Base-by-base conservation (phyloP, 2,888 invertebrate genomes). In the Desoria tigrina region DNA sequence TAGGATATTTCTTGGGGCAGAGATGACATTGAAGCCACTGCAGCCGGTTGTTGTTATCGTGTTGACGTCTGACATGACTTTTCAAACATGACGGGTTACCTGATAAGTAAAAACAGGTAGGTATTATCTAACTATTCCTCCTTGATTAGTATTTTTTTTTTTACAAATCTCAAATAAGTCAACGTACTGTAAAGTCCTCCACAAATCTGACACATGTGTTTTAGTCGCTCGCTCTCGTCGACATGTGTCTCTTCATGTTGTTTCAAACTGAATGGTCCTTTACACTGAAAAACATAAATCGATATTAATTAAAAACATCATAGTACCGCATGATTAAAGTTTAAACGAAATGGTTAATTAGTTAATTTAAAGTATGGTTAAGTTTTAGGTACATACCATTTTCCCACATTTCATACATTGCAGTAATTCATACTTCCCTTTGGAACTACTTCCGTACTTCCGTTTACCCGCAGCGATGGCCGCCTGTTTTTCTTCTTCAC, bases 121-220 rank as follows among this genome's bases (percentile, higher is more conserved):
- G 16, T 26, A 24, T 9, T 49, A n/a, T n/a, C n/a, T n/a, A n/a
- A n/a, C n/a, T n/a, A n/a, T n/a, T n/a, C n/a, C n/a, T n/a, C 6
- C 32, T 32, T 7, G 32, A 32, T 32, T 32, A 11, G 11, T 32
- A 4, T 32, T 32, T 11, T 4, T 7, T 32, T 32, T 32, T 32
- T 32, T 32, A 11, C 4, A 32, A 32, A 11, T 32, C 32, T 11
- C 32, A 7, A 51, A 51, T 6, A 26, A 7, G 32, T 32, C 6
- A 7, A 32, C 32, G 11, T 55, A 55, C 57, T 57, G n/a, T 39
- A 57, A 57, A 57, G 24, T 4, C 37, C n/a, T 18, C 57, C 57
- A 39, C 57, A 57, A 3, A 57, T 23, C 24, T 37, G 42, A 42
- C 57, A 57, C 57, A 57, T 57, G 57, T 57, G 57, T 39, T 57